These are phyloP conservation scores for Brachionus rotundiformis DNA, from an alignment of 1,140 invertebrate genomes.

Conservation along the genomic window DNA sequence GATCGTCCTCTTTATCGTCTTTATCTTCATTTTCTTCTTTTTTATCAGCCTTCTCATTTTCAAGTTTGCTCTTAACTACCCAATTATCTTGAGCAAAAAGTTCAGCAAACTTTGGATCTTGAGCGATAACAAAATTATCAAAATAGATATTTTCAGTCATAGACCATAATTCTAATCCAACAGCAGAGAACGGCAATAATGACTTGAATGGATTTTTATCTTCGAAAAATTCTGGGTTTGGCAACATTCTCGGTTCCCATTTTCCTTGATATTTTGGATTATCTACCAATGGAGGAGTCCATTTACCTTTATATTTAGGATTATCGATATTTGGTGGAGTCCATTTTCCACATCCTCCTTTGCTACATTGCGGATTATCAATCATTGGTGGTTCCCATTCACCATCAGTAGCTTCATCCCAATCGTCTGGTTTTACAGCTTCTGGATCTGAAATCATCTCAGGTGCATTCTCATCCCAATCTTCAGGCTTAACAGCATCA, in stretches of 20 bases:
- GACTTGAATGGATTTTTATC: slow-evolving; percentile 83
- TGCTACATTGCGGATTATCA: slow-evolving; percentile 76
- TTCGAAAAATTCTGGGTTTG: slow-evolving; percentile 88
- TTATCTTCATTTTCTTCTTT: neutral
- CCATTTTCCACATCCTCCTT: slow-evolving; percentile 89
- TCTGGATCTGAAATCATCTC: slow-evolving; percentile 82
- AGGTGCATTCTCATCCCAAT: slow-evolving; percentile 80
- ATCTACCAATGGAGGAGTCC: slow-evolving; percentile 82
- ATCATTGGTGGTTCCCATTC: slow-evolving; percentile 94
- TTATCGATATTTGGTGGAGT: slow-evolving; percentile 82
- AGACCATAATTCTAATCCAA: slow-evolving; percentile 96
- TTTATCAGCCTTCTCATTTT: slow-evolving; percentile 57
- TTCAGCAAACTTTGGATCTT: slow-evolving; percentile 76
- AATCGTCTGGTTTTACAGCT: slow-evolving; percentile 84
- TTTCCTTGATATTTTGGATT: slow-evolving; percentile 93
- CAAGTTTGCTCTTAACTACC: slow-evolving; percentile 75
- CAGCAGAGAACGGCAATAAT: slow-evolving; percentile 67
- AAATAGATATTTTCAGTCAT: slow-evolving; percentile 84
- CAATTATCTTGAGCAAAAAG: slow-evolving; percentile 82
- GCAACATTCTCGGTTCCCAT: slow-evolving; percentile 80
- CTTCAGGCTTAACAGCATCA: slow-evolving; percentile 62
- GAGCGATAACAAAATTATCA: slow-evolving; percentile 91
- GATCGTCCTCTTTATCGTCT: neutral
- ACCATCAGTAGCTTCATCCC: slow-evolving; percentile 97
- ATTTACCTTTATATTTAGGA: slow-evolving; percentile 76